Conservation (phyloP, 2,113 vertebrate genomes). For the Macheiramphus alcinus region DNA sequence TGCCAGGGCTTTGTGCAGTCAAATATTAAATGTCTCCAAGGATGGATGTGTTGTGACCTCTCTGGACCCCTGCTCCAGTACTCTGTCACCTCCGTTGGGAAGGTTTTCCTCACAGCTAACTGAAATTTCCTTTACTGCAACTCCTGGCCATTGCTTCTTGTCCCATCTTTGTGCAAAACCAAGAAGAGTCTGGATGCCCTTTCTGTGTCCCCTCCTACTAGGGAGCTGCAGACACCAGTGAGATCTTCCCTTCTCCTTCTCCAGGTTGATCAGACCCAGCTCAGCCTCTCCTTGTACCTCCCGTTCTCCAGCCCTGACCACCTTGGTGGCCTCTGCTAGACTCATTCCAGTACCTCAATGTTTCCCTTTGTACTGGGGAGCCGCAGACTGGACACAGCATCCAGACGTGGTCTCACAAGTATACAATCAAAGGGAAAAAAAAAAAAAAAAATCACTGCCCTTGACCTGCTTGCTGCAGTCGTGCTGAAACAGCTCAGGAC, state of each 20-base stretch:
- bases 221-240: neutral
- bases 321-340: neutral
- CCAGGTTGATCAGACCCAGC: neutral
- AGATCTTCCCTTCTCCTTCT: neutral
- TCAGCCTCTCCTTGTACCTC: neutral
- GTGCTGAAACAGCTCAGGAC: neutral
- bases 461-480: neutral
- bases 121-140: neutral
- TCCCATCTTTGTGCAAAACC: neutral
- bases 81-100: neutral
- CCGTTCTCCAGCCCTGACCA: neutral
- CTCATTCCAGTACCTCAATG: neutral
- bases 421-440: neutral
- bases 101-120: neutral
- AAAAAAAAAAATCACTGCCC: neutral
- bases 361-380: neutral
- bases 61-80: neutral
- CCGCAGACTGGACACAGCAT: neutral
- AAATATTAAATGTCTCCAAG: neutral
- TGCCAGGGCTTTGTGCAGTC: neutral
- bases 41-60: neutral
- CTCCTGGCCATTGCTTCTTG: neutral
- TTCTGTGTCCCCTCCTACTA: neutral
- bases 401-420: neutral
- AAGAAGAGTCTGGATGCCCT: neutral